A percentile compares a stretch with the other conserved stretches of the same genome.
These are phyloP conservation scores for Drosophila rellima DNA, from an alignment of 2,888 invertebrate genomes.

Conservation along the genomic window DNA sequence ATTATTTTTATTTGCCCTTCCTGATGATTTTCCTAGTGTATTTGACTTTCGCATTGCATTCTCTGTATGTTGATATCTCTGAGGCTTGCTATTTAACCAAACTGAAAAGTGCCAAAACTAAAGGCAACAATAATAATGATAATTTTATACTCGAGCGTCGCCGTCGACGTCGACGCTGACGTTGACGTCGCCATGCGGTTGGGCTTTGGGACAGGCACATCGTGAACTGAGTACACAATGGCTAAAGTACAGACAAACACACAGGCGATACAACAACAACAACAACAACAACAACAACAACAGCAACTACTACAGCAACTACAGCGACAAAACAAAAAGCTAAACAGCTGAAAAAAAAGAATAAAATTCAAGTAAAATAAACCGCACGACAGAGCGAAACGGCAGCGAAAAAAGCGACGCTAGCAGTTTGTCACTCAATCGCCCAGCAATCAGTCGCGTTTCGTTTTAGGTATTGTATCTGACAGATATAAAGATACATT, in stretches of 20 bases:
- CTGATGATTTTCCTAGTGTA: constrained; percentile 9
- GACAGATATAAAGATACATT: constrained; percentile 42
- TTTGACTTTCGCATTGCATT: constrained; percentile 12
- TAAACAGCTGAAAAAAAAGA: constrained; percentile 40
- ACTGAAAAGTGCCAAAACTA: constrained; percentile 51
- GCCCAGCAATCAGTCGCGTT: constrained; percentile 73
- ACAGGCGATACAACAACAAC: constrained; percentile 37
- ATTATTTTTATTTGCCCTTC: not conserved
- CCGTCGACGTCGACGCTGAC: constrained; percentile 15
- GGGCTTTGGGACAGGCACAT: constrained; percentile 44
- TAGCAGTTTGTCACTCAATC: constrained; percentile 78
- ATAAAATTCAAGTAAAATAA: constrained; percentile 71
- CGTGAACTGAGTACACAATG: constrained; percentile 78
- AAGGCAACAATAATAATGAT: constrained; percentile 58
- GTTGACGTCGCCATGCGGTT: constrained; percentile 55
- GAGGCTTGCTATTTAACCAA: constrained; percentile 51
- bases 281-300: constrained; percentile 33
- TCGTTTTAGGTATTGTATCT: constrained; percentile 42
- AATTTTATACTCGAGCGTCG: constrained; percentile 51
- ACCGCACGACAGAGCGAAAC: constrained; percentile 66
- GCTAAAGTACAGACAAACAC: constrained; percentile 66
- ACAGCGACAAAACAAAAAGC: constrained; percentile 43
- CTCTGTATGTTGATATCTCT: constrained; percentile 9
- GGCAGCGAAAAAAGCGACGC: constrained; percentile 67
- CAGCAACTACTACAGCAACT: constrained; percentile 28